Evolutionary conservation across 2,113 vertebrate species (phyloP).

Genomic region (Circaetus cinerascens): DNA sequence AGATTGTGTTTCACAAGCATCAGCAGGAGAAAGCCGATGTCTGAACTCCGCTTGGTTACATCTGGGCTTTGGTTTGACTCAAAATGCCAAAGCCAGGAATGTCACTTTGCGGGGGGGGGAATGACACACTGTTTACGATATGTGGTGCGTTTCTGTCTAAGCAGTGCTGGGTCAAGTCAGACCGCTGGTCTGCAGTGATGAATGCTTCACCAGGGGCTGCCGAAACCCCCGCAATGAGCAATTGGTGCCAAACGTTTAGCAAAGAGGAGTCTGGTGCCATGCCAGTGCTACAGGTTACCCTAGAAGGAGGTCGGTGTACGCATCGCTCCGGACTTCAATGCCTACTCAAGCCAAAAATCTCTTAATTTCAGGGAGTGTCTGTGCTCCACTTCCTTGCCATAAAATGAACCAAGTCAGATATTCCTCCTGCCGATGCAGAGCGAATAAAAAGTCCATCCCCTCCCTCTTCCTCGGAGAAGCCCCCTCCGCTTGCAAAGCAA

Average conservation of each 20-base stretch:
- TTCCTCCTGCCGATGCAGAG: background rate
- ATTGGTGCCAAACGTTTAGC: background rate
- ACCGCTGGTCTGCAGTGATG: accelerated
- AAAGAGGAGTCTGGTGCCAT: background rate
- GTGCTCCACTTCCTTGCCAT: background rate
- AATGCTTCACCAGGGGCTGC: background rate
- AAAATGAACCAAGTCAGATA: background rate
- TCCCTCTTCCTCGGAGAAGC: background rate
- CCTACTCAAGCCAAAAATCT: background rate
- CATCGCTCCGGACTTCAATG: background rate
- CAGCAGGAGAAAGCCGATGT: background rate
- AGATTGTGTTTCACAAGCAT: background rate
- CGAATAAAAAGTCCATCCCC: accelerated
- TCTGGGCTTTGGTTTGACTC: background rate
- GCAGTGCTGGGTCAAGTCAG: background rate
- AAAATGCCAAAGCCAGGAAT: background rate
- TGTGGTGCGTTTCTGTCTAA: background rate
- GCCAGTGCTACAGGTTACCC: background rate
- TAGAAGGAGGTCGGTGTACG: accelerated
- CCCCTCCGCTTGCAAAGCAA: background rate
- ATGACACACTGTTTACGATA: background rate
- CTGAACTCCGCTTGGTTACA: background rate
- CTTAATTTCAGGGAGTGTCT: background rate
- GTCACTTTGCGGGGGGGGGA: background rate
- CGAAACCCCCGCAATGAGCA: background rate